Base-by-base conservation (phyloP, 1,140 invertebrate genomes). In the Paralvinella palmiformis region DNA sequence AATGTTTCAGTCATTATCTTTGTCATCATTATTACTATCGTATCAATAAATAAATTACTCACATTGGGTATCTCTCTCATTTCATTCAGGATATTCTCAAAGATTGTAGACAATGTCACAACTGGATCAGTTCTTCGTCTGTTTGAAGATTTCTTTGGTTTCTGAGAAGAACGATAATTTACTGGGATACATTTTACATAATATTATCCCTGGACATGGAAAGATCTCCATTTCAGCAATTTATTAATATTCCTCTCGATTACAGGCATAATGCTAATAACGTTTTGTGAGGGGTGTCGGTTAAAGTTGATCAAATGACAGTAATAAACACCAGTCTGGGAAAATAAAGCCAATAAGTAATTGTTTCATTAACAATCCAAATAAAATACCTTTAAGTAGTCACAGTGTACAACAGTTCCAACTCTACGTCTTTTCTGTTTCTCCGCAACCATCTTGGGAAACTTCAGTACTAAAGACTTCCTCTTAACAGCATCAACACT, bases 101-200 rank as follows among this genome's bases (percentile, higher is more conserved):
- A 83, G 62, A 97, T 88, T 1, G 91, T 92, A 0, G 92, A 92
- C 67, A 99, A 82, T 0, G 95, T 94, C 13, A 99, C 93, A 0
- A 97, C 87, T 0, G 96, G 96, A 83, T 99, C 95, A 1, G 96
- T 96, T 59, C 96, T 83, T n/a, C 93, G 83, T 31, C 97, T 83
- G 78, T 99, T 96, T 0, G 92, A 91, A 0, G 91, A 89, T 69
- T 91, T 87, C 45, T 89, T 87, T 22, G 91, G 91, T 60, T 89
- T 87, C 71, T 57, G 55, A 33, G 35, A 57, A 32, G 17, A 78
- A 64, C 44, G 69, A 67, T 5, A 57, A 32, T n/a, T n/a, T n/a
- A n/a, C n/a, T n/a, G n/a, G n/a, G n/a, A n/a, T n/a, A n/a, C n/a
- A n/a, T n/a, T n/a, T n/a, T n/a, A n/a, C n/a, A n/a, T n/a, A n/a